Conservation (phyloP, 2,888 invertebrate species). For the Augiades crinisus region DNA sequence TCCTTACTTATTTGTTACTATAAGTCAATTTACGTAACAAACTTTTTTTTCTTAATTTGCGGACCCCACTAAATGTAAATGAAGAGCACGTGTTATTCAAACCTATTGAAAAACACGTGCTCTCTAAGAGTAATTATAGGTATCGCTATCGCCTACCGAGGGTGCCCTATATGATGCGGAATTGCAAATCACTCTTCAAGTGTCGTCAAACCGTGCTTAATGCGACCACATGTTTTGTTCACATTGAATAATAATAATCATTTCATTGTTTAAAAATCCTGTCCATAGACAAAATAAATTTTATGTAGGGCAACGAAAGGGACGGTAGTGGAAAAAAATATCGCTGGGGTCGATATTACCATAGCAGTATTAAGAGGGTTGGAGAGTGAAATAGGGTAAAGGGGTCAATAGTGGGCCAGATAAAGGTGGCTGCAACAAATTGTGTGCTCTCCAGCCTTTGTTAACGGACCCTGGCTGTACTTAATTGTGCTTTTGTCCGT, state of each 20-base stretch:
- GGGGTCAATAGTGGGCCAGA: slow-evolving; percentile 76
- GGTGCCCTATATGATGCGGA: slow-evolving; percentile 47
- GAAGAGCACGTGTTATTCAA: slow-evolving; percentile 10
- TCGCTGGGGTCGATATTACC: slow-evolving; percentile 35
- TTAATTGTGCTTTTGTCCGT: slow-evolving; percentile 79
- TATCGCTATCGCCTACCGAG: slow-evolving; percentile 56
- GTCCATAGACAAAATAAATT: slow-evolving; percentile 40
- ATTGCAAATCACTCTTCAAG: slow-evolving; percentile 73
- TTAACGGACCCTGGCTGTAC: slow-evolving; percentile 72
- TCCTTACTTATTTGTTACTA: too few relatives aligned
- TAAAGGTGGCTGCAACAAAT: slow-evolving; percentile 81
- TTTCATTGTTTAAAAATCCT: slow-evolving; percentile 42
- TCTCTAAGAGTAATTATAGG: slow-evolving; percentile 51
- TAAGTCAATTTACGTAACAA: too few relatives aligned
- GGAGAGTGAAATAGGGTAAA: slow-evolving; percentile 74
- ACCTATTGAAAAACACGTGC: slow-evolving; percentile 57
- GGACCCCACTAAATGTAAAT: slow-evolving; percentile 25
- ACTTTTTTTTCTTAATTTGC: background rate
- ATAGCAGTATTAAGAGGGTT: slow-evolving; percentile 43
- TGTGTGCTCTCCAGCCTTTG: slow-evolving; percentile 70
- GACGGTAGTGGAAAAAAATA: slow-evolving; percentile 16
- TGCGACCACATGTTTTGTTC: slow-evolving; percentile 75
- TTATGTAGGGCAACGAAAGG: slow-evolving; percentile 9
- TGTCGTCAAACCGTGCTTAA: slow-evolving; percentile 74
- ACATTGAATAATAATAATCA: slow-evolving; percentile 67